Conservation (phyloP, 2,113 vertebrate species). For the Hippolais icterina region DNA sequence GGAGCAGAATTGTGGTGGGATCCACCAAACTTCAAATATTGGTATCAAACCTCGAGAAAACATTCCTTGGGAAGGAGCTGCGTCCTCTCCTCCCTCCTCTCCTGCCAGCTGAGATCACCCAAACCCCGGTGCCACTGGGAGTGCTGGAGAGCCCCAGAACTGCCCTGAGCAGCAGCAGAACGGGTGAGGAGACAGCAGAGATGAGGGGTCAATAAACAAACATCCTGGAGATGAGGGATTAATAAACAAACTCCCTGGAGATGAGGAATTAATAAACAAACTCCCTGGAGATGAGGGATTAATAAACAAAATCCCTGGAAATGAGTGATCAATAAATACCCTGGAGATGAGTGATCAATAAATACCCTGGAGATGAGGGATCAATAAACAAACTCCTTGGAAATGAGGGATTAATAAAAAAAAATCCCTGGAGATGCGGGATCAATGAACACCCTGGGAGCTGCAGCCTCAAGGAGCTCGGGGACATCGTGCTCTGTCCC, state of each 20-base stretch:
- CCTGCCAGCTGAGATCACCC: not conserved
- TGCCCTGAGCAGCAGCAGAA: not conserved
- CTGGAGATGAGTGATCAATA: not conserved
- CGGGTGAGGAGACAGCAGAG: not conserved
- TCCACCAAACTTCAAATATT: not conserved
- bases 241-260: too few species aligned
- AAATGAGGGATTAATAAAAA: not conserved
- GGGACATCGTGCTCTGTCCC: not conserved
- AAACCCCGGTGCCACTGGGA: not conserved
- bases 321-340: not conserved
- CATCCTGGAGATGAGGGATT: not conserved
- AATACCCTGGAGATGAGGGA: too few species aligned
- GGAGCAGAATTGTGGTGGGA: not conserved
- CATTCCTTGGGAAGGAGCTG: not conserved
- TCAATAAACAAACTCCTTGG: not conserved
- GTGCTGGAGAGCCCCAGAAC: not conserved
- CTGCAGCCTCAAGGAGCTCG: accelerated
- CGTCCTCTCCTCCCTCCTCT: not conserved
- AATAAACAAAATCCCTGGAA: not conserved
- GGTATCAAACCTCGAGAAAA: too few species aligned
- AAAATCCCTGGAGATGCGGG: too few species aligned
- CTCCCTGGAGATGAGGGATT: not conserved
- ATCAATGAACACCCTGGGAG: not conserved
- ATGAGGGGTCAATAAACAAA: not conserved
- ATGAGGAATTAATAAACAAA: too few species aligned